Base-by-base conservation (phyloP, 2,888 invertebrate species). In the Chrysolina haemoptera region DNA sequence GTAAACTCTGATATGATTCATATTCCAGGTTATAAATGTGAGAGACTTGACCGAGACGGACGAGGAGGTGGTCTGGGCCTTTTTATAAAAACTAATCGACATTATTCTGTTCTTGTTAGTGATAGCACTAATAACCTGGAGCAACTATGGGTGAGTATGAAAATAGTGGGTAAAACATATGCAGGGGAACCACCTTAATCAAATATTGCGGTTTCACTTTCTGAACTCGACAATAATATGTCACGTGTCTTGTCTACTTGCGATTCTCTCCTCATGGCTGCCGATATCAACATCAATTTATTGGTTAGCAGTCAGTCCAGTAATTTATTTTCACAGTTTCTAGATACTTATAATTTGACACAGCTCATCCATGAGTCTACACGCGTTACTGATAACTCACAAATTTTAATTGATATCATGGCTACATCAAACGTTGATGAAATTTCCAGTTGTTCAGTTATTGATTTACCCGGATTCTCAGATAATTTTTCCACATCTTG, bases 381-480 rank as follows among this genome's bases (percentile, higher is more conserved):
- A n/a, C n/a, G n/a, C n/a, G n/a, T n/a, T n/a, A n/a, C 67, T 50
- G 50, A 27, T 20, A 67, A 50, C 22, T 50, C 50, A 4, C 67
- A 67, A 67, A 67, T 50, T 1, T 50, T 67, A 12, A 50, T 67
- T 50, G 50, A 67, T n/a, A 50, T 50, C 22, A 67, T 50, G 35
- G 46, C 14, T 16, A 40, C 67, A 67, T 67, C 67, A 50, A 27
- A 67, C 50, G 22, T 48, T 50, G 50, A 67, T 48, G 35, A n/a
- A 22, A 50, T 67, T 35, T 22, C 67, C 12, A 67, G 22, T 22
- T 50, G 67, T 50, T 50, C 22, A 50, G 50, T 67, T 14, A 22
- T 67, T 48, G 67, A 67, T n/a, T 27, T 67, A 50, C 67, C 46
- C n/a, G 50, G 67, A n/a, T 22, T 50, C 27, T 67, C 67, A 22